phyloP scores from a whole-genome alignment of 2,113 vertebrate species.

The Phalacrocorax carbo region DNA sequence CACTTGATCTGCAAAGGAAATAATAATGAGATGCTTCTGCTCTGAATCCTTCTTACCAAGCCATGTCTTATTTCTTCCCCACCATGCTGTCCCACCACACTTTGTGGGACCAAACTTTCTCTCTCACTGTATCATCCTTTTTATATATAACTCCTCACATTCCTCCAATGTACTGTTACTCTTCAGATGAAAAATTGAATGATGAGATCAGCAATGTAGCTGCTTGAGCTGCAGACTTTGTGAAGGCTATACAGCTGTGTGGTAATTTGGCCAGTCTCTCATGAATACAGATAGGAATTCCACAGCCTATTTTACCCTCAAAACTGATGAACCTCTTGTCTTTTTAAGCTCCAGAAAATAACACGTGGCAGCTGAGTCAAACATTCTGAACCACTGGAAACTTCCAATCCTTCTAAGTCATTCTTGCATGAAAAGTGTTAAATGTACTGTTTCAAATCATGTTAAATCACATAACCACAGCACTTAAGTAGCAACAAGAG shows the following conservation, averaged over 20 bases:
- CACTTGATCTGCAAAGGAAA: background rate
- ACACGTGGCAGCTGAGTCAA: background rate
- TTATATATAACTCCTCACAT: fast-evolving
- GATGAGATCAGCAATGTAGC: background rate
- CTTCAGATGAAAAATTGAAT: background rate
- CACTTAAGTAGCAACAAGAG: background rate
- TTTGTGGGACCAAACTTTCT: background rate
- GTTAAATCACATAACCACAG: background rate
- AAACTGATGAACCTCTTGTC: background rate
- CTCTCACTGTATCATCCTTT: background rate
- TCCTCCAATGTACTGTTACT: background rate
- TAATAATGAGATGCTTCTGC: background rate
- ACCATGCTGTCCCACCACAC: background rate
- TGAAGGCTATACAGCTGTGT: background rate
- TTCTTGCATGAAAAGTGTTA: background rate
- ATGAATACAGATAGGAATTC: fast-evolving
- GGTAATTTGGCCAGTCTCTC: background rate
- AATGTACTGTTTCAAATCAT: background rate
- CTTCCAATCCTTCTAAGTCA: background rate
- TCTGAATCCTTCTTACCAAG: background rate
- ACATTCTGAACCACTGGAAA: background rate
- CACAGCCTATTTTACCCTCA: background rate
- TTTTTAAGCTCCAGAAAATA: background rate
- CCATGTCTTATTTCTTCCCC: background rate
- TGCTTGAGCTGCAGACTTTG: background rate